These are phyloP conservation scores for Fragum sueziense DNA, from an alignment of 2,888 invertebrate species.

Conservation along the genomic window DNA sequence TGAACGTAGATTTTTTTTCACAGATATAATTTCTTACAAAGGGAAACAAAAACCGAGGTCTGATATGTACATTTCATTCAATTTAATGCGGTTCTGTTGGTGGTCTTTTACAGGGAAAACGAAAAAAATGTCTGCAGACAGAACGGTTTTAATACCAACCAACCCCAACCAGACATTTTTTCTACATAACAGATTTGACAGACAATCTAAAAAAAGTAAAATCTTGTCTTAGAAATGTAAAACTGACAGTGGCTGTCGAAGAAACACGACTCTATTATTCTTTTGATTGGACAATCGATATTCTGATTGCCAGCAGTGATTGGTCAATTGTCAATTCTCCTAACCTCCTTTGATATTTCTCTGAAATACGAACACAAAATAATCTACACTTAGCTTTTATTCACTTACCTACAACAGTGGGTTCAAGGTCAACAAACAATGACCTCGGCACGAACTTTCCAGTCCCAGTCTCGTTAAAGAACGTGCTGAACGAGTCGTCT, in stretches of 20 bases:
- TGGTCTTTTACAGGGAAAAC: too few relatives aligned
- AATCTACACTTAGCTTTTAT: background rate
- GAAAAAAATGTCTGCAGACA: too few relatives aligned
- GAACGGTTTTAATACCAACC: too few relatives aligned
- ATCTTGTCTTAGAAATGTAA: background rate
- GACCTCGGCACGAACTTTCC: slow-evolving; percentile 97
- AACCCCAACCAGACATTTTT: too few relatives aligned
- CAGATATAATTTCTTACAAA: too few relatives aligned
- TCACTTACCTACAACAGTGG: slow-evolving; percentile 92
- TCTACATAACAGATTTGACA: too few relatives aligned
- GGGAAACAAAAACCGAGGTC: too few relatives aligned
- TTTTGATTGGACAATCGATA: background rate
- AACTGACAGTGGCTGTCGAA: background rate
- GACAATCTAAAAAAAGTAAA: background rate
- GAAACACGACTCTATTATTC: background rate
- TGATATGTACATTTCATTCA: too few relatives aligned
- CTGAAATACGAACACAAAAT: background rate
- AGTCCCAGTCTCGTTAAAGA: slow-evolving; percentile 91
- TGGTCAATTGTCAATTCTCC: background rate
- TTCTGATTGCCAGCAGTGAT: background rate
- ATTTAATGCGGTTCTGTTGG: too few relatives aligned
- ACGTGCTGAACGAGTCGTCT: slow-evolving; percentile 94
- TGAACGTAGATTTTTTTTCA: too few relatives aligned
- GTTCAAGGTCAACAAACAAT: slow-evolving; percentile 98
- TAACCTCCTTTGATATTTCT: background rate